Evolutionary conservation across 2,888 invertebrate species (phyloP).

Genomic region (Cerceris ruficornis): DNA sequence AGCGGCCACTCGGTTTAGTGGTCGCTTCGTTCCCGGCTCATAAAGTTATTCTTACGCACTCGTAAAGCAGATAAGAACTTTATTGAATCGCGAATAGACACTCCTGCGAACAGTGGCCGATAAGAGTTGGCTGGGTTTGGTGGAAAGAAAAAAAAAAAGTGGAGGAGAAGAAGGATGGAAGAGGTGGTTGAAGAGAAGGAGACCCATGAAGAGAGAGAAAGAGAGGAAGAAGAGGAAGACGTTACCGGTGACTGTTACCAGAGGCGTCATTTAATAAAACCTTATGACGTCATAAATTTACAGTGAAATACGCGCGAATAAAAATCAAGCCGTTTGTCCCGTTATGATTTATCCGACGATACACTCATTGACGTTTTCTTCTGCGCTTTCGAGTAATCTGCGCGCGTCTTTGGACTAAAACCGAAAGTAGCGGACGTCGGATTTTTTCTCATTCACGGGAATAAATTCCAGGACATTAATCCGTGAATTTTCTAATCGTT

Average conservation of each 20-base stretch:
- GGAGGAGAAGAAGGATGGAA: not conserved
- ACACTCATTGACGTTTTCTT: not conserved
- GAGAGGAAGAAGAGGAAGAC: not conserved
- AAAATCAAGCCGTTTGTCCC: constrained; percentile 11
- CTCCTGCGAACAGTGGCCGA: constrained; percentile 52
- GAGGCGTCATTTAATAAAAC: constrained; percentile 17
- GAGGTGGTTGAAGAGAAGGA: not conserved
- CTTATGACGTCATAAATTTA: constrained; percentile 16
- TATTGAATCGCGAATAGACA: constrained; percentile 65
- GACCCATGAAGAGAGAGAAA: not conserved
- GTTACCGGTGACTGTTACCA: constrained; percentile 2
- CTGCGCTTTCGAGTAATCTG: too few species aligned
- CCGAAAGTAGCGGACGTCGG: too few species aligned
- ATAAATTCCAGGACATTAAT: too few species aligned
- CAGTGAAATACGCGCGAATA: constrained; percentile 7
- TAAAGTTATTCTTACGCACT: constrained; percentile 65
- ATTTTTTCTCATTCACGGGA: too few species aligned
- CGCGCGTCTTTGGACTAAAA: too few species aligned
- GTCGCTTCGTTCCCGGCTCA: constrained; percentile 49
- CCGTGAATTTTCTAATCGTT: too few species aligned
- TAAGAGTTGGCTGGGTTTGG: constrained; percentile 19
- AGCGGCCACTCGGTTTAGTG: constrained; percentile 16
- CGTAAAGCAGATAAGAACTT: constrained; percentile 64
- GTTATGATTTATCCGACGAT: constrained; percentile 19
- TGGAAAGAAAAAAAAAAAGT: not conserved